phyloP scores from a whole-genome alignment of 2,888 invertebrate species.

The Lapara coniferarum region DNA sequence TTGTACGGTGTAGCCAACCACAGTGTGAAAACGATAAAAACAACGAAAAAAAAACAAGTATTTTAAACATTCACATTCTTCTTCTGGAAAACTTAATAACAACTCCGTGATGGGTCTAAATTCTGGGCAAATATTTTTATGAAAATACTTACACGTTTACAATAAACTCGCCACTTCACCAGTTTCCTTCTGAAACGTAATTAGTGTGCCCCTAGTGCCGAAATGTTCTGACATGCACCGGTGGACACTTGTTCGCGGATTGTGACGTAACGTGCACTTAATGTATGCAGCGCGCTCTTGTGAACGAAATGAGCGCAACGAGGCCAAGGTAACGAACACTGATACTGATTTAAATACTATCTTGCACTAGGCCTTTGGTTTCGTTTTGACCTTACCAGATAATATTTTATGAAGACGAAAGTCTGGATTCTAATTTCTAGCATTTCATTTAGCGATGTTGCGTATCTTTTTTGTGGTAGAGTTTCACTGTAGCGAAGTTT shows the following conservation, averaged over 20 bases:
- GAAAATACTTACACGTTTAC: too few species aligned
- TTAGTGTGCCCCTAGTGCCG: background rate
- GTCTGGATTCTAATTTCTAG: too few species aligned
- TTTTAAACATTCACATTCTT: too few species aligned
- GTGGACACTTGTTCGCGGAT: conserved; percentile 2
- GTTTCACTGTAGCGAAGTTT: too few species aligned
- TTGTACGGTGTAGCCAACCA: background rate
- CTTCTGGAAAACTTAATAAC: too few species aligned
- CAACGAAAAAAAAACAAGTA: background rate
- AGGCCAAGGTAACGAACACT: conserved; percentile 13
- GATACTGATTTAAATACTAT: conserved; percentile 10
- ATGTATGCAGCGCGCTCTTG: conserved; percentile 4
- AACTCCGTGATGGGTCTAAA: too few species aligned
- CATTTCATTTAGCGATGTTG: too few species aligned
- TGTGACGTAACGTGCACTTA: conserved; percentile 15
- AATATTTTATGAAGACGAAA: too few species aligned
- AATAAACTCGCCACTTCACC: too few species aligned
- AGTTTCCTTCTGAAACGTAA: background rate
- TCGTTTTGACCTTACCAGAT: conserved; percentile 4
- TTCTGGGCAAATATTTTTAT: too few species aligned
- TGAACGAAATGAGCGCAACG: conserved; percentile 9
- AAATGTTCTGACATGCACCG: conserved; percentile 1
- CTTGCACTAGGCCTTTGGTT: conserved; percentile 20
- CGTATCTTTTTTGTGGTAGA: too few species aligned
- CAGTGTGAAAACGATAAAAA: too few species aligned